Conservation (phyloP, 2,113 vertebrate genomes). For the Rattus rattus region DNA sequence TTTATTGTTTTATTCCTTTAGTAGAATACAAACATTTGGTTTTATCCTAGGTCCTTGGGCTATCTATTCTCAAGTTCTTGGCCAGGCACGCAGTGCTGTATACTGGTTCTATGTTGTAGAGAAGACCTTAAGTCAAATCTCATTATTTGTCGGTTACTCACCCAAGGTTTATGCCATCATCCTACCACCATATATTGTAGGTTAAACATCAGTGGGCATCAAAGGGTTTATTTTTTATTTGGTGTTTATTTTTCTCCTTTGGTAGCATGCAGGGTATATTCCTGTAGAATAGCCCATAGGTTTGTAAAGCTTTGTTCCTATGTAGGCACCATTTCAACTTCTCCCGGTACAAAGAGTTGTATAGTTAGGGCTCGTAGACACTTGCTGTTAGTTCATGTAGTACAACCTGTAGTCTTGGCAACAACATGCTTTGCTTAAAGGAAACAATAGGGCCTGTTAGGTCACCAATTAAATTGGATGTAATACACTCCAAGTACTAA, state of each 20-base stretch:
- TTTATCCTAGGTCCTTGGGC: not conserved
- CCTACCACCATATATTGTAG: not conserved
- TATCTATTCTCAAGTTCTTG: not conserved
- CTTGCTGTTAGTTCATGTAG: not conserved
- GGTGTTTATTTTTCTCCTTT: not conserved
- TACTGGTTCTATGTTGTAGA: not conserved
- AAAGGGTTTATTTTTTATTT: not conserved
- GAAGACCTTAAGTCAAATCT: not conserved
- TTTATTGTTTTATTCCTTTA: not conserved
- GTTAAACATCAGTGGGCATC: not conserved
- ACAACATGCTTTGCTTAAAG: not conserved
- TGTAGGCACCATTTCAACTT: not conserved
- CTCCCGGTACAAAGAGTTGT: not conserved
- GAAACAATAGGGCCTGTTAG: no score
- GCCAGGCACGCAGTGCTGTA: not conserved
- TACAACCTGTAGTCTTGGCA: not conserved
- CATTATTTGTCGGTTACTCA: not conserved
- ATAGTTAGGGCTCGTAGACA: no score
- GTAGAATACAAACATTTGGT: not conserved
- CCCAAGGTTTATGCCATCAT: not conserved
- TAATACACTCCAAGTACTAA: not conserved
- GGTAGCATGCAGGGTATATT: not conserved
- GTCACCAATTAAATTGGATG: not conserved
- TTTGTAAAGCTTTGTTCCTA: not conserved
- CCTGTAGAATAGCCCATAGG: not conserved